These are phyloP conservation scores for Oostethus manadensis DNA, from an alignment of 2,113 vertebrate species.

Conservation along the genomic window DNA sequence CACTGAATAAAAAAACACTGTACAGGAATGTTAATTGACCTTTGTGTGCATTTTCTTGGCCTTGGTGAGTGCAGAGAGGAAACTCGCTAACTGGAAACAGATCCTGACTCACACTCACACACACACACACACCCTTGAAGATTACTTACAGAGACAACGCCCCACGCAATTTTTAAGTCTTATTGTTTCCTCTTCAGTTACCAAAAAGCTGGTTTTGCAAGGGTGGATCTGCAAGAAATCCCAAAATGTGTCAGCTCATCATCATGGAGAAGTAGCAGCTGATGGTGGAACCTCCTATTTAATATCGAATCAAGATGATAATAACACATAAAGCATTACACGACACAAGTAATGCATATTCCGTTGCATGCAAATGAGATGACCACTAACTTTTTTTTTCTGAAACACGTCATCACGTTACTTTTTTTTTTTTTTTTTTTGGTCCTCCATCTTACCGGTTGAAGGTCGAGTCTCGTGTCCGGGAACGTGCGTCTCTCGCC, in stretches of 20 bases:
- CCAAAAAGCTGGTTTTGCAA: conserved; percentile 23
- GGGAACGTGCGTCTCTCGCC: neutral
- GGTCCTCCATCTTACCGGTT: conserved; percentile 1
- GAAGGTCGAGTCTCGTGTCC: neutral
- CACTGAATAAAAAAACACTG: conserved; percentile 27
- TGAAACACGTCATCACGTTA: neutral
- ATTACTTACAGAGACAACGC: conserved; percentile 51
- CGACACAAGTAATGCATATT: no score
- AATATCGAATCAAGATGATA: no score
- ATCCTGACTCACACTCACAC: conserved; percentile 46
- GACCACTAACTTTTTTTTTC: neutral
- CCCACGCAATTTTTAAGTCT: conserved; percentile 30
- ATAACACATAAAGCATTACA: no score
- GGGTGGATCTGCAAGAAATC: conserved; percentile 8
- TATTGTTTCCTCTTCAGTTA: conserved; percentile 43
- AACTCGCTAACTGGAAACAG: conserved; percentile 63
- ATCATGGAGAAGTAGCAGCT: neutral
- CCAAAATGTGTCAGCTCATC: neutral
- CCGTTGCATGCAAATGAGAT: no score
- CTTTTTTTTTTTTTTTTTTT: neutral
- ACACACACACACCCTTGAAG: conserved; percentile 12
- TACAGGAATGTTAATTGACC: conserved; percentile 62
- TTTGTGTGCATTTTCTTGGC: conserved; percentile 37
- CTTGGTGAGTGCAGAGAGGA: conserved; percentile 8
- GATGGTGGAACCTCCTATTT: no score